Evolutionary conservation across 2,113 vertebrate species (phyloP).

Genomic region (Pluvianellus socialis): DNA sequence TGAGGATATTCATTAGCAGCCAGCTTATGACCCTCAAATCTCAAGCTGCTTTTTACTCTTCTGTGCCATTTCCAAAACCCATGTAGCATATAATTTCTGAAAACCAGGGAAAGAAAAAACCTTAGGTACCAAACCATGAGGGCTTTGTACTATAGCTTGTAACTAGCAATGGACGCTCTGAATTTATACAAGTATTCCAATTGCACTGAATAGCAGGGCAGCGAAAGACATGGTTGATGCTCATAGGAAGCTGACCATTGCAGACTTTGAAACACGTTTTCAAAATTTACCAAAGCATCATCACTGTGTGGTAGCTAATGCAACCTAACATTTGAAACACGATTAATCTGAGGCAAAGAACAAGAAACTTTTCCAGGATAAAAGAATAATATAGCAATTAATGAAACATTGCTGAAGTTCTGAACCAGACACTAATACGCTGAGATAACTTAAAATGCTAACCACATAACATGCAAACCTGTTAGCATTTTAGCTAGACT

Average conservation of each 20-base stretch:
- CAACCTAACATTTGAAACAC: background rate
- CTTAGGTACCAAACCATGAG: background rate
- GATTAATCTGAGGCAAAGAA: background rate
- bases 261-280: background rate
- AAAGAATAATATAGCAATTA: background rate
- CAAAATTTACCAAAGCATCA: background rate
- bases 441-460: background rate
- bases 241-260: background rate
- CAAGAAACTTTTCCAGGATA: background rate
- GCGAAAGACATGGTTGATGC: background rate
- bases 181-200: background rate
- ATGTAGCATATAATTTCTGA: background rate
- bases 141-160: background rate
- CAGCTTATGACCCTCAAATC: background rate
- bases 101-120: background rate
- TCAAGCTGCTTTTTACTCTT: background rate
- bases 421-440: background rate
- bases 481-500: background rate
- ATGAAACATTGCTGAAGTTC: background rate
- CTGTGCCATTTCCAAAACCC: background rate
- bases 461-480: background rate
- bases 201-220: background rate
- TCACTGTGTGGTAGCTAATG: background rate
- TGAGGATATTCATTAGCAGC: background rate
- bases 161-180: background rate